Conservation (phyloP, 1,140 invertebrate genomes). For the Penaeus chinensis region DNA sequence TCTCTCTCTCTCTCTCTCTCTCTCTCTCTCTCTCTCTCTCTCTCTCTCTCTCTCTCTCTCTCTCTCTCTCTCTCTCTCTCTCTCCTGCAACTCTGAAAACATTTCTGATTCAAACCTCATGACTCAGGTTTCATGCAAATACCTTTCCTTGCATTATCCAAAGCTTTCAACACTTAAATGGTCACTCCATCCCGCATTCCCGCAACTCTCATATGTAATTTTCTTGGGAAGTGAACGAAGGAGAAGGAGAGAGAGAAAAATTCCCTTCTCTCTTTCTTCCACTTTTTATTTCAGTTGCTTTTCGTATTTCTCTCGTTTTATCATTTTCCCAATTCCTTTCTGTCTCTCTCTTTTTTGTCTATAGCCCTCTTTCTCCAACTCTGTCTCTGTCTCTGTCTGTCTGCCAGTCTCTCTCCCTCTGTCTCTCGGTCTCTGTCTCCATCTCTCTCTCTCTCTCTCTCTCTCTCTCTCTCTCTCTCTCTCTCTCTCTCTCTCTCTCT, state of each 20-base stretch:
- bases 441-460: not conserved
- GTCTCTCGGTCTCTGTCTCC: not conserved
- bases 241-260: slow-evolving; percentile 1
- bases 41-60: not conserved
- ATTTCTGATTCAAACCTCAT: not conserved
- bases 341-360: not conserved
- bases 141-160: too few relatives aligned
- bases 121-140: too few relatives aligned
- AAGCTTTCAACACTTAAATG: too few relatives aligned
- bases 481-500: slow-evolving; percentile 11
- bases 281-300: not conserved
- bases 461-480: not conserved
- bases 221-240: not conserved
- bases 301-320: too few relatives aligned
- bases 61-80: not conserved
- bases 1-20: slow-evolving; percentile 10
- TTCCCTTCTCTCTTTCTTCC: not conserved
- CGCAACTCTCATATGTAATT: not conserved
- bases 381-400: not conserved
- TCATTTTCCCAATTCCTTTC: not conserved
- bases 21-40: slow-evolving; percentile 31
- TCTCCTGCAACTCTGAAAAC: not conserved
- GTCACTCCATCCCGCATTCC: too few relatives aligned
- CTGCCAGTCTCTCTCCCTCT: too few relatives aligned
- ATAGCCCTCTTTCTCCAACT: not conserved